These are phyloP conservation scores for Achroia grisella DNA, from an alignment of 1,140 invertebrate species.

Conservation along the genomic window DNA sequence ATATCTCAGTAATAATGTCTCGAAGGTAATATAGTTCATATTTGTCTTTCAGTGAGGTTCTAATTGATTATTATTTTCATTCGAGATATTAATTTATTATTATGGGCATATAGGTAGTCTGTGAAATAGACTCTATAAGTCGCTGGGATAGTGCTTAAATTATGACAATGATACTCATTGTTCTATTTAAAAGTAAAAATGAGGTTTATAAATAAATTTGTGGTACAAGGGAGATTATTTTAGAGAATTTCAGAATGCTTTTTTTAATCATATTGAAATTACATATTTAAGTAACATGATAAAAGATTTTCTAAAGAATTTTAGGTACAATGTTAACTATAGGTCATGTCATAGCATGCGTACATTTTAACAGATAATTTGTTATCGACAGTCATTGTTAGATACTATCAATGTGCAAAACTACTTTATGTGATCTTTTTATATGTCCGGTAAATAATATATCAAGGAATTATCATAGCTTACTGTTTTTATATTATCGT, in stretches of 20 bases:
- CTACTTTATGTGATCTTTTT: conserved; percentile 58
- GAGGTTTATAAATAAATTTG: conserved; percentile 44
- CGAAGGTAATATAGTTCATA: too few relatives aligned
- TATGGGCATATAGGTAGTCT: too few relatives aligned
- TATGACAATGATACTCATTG: too few relatives aligned
- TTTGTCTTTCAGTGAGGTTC: too few relatives aligned
- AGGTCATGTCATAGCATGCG: conserved; percentile 44
- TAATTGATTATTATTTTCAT: too few relatives aligned
- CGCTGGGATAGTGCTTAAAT: too few relatives aligned
- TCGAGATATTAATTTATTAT: too few relatives aligned
- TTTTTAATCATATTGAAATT: conserved; percentile 49
- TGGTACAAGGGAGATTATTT: conserved; percentile 65
- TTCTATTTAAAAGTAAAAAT: conserved; percentile 10
- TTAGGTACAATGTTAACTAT: conserved; percentile 59
- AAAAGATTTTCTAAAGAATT: conserved; percentile 41
- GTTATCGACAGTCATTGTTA: conserved; percentile 60
- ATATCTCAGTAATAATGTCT: too few relatives aligned
- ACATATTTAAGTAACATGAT: conserved; percentile 32
- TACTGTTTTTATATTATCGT: conserved; percentile 63
- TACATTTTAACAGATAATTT: conserved; percentile 60
- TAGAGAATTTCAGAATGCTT: conserved; percentile 61
- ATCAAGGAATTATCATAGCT: conserved; percentile 50
- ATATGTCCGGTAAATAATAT: conserved; percentile 42
- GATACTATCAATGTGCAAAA: conserved; percentile 56
- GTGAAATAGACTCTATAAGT: too few relatives aligned